A percentile compares a stretch with the other conserved stretches of the same genome.
Conservation (phyloP, 2,888 invertebrate genomes). For the Drosophila nr. medialis region DNA sequence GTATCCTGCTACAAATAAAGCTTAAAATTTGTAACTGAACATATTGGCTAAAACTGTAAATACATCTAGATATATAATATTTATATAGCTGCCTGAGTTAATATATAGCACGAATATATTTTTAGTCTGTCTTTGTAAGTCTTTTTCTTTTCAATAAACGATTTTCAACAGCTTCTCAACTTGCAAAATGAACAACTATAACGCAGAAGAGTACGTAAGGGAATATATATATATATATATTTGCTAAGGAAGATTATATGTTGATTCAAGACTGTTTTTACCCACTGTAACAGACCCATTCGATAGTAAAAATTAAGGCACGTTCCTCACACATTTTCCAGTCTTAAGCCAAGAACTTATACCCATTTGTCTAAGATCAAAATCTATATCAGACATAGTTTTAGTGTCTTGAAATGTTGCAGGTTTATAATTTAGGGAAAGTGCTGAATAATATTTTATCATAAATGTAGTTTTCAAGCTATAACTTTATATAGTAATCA, state of each 20-base stretch:
- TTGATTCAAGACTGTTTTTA: not conserved
- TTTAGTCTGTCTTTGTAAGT: not conserved
- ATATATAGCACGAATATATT: not conserved
- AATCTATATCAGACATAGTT: not conserved
- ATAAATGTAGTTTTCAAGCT: rapidly evolving
- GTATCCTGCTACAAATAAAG: not conserved
- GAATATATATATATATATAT: no score
- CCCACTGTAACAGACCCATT: not conserved
- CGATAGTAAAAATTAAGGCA: not conserved
- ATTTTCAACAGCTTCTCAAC: not conserved
- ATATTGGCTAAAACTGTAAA: not conserved
- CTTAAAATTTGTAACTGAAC: not conserved
- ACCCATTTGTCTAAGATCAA: not conserved
- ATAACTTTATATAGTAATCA: not conserved
- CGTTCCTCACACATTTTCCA: not conserved
- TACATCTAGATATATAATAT: not conserved
- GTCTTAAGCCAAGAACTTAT: not conserved
- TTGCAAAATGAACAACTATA: not conserved
- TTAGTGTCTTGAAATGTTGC: not conserved
- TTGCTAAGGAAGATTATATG: rapidly evolving
- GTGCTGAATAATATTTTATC: not conserved
- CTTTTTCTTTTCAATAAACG: not conserved
- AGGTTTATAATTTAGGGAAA: not conserved
- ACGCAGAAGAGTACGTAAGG: no score
- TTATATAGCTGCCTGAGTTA: not conserved